Conservation (phyloP, 2,113 vertebrate genomes). For the Dipodomys stephensi region DNA sequence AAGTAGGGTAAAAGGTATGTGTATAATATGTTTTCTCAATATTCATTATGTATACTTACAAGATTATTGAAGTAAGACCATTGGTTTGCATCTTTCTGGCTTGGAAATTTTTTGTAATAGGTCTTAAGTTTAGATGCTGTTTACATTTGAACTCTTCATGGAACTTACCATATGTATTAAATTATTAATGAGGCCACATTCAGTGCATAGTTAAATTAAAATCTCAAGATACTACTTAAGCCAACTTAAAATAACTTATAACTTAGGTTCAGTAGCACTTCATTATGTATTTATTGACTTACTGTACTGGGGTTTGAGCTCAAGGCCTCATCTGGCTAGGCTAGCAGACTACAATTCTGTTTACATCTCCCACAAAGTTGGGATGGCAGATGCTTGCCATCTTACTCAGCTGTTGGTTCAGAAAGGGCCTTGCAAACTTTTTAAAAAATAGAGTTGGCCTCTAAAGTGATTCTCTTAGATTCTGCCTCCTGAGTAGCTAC, state of each 20-base stretch:
- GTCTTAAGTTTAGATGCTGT: background rate
- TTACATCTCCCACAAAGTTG: too few relatives aligned
- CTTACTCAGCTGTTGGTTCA: too few relatives aligned
- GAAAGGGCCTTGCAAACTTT: too few relatives aligned
- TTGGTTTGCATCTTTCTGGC: background rate
- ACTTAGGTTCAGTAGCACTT: too few relatives aligned
- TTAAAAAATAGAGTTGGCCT: too few relatives aligned
- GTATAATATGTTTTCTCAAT: background rate
- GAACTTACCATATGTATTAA: constrained; percentile 26
- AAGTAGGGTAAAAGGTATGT: constrained; percentile 72
- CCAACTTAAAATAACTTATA: background rate
- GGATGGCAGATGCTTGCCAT: too few relatives aligned
- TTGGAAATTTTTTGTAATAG: constrained; percentile 13
- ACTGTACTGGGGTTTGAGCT: too few relatives aligned
- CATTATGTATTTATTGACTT: too few relatives aligned
- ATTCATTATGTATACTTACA: background rate
- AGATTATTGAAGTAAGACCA: constrained; percentile 15
- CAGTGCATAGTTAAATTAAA: constrained; percentile 41
- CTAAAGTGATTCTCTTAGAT: too few relatives aligned
- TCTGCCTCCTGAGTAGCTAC: too few relatives aligned
- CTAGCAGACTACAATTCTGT: too few relatives aligned
- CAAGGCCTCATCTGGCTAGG: too few relatives aligned
- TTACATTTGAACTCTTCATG: constrained; percentile 21
- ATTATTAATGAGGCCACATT: constrained; percentile 1
- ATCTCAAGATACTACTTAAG: constrained; percentile 43